Evolutionary conservation across 2,888 invertebrate species (phyloP).

Genomic region (Exephanes ischioxanthus): DNA sequence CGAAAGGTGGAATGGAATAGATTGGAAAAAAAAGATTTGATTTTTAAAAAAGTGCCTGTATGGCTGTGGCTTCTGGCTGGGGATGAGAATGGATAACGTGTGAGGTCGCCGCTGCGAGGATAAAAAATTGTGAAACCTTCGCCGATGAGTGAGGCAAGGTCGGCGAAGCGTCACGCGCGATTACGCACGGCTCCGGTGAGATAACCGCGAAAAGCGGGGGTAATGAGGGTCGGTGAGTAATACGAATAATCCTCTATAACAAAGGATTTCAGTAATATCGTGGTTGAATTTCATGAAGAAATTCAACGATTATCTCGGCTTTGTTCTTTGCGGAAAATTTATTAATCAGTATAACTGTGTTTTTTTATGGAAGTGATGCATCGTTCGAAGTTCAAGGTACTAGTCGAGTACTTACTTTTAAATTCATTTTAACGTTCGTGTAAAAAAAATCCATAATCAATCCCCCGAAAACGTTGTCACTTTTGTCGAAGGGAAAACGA

Average conservation of each 20-base stretch:
- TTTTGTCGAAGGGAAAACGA: too few relatives aligned
- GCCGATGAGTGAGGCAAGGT: background rate
- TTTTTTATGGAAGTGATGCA: background rate
- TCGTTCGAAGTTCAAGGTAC: background rate
- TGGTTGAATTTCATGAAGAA: background rate
- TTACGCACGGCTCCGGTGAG: background rate
- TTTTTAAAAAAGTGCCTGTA: conserved; percentile 25
- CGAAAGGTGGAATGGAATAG: conserved; percentile 48
- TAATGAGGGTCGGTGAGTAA: conserved; percentile 1
- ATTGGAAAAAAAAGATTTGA: conserved; percentile 15
- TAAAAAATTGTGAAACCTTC: conserved; percentile 51
- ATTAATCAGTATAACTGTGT: background rate
- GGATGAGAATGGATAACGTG: conserved; percentile 9
- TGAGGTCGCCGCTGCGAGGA: conserved; percentile 1
- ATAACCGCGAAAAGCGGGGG: background rate
- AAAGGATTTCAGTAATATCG: background rate
- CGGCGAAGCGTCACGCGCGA: conserved; percentile 3
- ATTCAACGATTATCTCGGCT: background rate
- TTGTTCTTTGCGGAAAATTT: background rate
- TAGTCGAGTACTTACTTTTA: background rate
- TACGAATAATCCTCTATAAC: background rate
- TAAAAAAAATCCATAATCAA: background rate
- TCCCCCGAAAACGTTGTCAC: too few relatives aligned
- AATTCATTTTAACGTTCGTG: background rate
- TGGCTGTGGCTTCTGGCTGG: conserved; percentile 33